Evolutionary conservation across 2,888 invertebrate species (phyloP).

Genomic region (Hydraecia micacea): DNA sequence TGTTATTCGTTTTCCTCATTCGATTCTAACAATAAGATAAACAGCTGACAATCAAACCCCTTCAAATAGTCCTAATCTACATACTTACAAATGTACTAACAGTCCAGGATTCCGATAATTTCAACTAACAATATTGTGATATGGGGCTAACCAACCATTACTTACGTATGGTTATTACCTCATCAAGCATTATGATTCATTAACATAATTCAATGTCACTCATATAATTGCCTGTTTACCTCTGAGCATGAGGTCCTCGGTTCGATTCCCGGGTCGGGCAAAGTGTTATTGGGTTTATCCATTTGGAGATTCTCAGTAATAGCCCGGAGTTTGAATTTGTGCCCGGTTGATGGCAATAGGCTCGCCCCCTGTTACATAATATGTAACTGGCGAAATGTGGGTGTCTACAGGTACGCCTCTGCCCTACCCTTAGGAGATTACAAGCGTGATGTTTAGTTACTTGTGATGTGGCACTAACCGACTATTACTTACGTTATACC

Average conservation of each 20-base stretch:
- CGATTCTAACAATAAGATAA: slow-evolving; percentile 28
- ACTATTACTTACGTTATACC: slow-evolving; percentile 47
- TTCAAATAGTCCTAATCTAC: slow-evolving; percentile 12
- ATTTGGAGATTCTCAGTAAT: not conserved
- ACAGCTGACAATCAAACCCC: slow-evolving; percentile 28
- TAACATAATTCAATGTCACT: not conserved
- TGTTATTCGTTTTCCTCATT: slow-evolving; percentile 33
- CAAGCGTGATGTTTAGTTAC: not conserved
- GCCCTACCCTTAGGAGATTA: not conserved
- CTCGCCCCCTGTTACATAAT: not conserved
- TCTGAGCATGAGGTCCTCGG: not conserved
- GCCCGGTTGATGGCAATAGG: not conserved
- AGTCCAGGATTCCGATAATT: slow-evolving; percentile 35
- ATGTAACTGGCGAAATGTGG: not conserved
- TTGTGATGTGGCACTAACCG: slow-evolving; percentile 43
- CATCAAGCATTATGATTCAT: not conserved
- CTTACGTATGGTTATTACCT: not conserved
- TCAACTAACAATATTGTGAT: slow-evolving; percentile 27
- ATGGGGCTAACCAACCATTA: slow-evolving; percentile 41
- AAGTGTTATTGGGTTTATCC: not conserved
- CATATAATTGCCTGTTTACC: not conserved
- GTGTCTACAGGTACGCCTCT: not conserved
- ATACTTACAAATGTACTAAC: slow-evolving; percentile 27
- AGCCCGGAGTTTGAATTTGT: not conserved
- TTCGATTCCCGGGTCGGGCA: not conserved